phyloP scores from a whole-genome alignment of 2,888 invertebrate species.

The Hipparchia sbordonii region DNA sequence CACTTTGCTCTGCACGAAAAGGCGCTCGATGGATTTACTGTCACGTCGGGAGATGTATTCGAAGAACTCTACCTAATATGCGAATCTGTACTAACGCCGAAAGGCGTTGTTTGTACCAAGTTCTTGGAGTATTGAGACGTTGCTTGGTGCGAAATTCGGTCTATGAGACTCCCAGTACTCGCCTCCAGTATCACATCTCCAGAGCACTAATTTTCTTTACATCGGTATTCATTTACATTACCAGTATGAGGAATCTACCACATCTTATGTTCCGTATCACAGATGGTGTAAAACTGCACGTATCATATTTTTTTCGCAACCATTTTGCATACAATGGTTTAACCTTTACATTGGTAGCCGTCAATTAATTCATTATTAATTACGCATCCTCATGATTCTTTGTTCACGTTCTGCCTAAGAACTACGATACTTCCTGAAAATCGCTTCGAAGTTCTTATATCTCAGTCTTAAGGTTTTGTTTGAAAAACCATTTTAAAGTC shows the following conservation, averaged over 20 bases:
- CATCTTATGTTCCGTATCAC: neutral
- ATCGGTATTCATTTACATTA: too few species aligned
- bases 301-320: conserved; percentile 1
- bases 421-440: neutral
- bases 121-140: too few species aligned
- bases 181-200: too few species aligned
- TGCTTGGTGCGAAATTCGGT: too few species aligned
- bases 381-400: conserved; percentile 12
- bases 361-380: conserved; percentile 13
- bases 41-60: neutral
- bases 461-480: neutral
- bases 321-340: conserved; percentile 18
- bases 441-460: neutral
- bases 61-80: neutral
- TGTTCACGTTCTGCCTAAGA: neutral
- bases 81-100: neutral
- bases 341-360: conserved; percentile 14
- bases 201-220: too few species aligned
- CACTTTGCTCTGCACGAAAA: too few species aligned
- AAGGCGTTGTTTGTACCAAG: neutral
- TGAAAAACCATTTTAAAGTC: neutral
- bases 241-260: too few species aligned
- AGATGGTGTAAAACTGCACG: neutral
- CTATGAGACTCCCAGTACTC: too few species aligned
- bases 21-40: neutral